phyloP scores from a whole-genome alignment of 2,113 vertebrate genomes.

The Peromyscus maniculatus region DNA sequence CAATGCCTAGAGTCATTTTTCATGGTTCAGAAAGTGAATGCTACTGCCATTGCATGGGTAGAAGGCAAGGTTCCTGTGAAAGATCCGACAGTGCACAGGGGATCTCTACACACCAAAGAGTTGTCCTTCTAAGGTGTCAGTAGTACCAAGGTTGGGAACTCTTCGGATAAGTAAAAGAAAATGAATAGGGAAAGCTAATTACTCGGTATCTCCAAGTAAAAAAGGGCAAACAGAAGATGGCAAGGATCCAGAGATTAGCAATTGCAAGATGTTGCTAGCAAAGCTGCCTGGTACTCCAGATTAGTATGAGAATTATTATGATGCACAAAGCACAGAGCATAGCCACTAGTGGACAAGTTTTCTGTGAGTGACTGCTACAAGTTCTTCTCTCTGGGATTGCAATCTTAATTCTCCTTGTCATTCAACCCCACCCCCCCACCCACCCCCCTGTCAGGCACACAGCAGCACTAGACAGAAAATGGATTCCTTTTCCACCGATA shows the following conservation, averaged over 20 bases:
- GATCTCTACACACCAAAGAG: not conserved
- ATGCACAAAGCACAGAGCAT: conserved; percentile 5
- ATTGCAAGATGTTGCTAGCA: not conserved
- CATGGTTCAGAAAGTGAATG: not conserved
- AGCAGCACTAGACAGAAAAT: not conserved
- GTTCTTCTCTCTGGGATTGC: not conserved
- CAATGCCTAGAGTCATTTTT: not conserved
- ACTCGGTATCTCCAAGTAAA: not conserved
- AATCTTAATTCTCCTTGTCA: not conserved
- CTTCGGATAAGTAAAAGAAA: not conserved
- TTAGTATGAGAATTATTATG: not conserved
- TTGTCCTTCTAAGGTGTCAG: not conserved
- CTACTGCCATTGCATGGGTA: not conserved
- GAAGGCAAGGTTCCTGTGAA: not conserved
- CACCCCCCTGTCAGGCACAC: not conserved
- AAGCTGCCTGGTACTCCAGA: not conserved
- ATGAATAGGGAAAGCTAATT: not conserved
- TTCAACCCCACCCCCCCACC: not conserved
- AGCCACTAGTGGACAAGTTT: not conserved
- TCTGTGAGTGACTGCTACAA: not conserved
- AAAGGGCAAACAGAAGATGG: not conserved
- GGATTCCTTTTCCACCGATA: not conserved
- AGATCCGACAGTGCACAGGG: not conserved
- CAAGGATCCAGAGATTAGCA: not conserved
- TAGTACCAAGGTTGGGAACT: too few relatives aligned